These are phyloP conservation scores for Phenacoccus solenopsis DNA, from an alignment of 1,140 invertebrate species.

Conservation along the genomic window DNA sequence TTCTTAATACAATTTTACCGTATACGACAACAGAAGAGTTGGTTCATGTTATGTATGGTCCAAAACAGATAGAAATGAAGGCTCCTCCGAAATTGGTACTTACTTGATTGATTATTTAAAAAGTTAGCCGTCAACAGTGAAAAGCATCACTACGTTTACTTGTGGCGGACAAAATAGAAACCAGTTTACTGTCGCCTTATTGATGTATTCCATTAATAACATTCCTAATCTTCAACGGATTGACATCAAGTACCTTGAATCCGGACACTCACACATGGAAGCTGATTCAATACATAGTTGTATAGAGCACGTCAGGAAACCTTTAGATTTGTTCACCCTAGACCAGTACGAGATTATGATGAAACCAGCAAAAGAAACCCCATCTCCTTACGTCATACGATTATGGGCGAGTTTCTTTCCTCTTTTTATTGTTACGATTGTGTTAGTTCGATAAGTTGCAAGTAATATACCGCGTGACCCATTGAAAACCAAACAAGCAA, in stretches of 20 bases:
- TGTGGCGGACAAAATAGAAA: constrained; percentile 34
- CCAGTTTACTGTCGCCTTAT: constrained; percentile 22
- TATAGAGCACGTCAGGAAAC: no score
- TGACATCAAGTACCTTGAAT: constrained; percentile 12
- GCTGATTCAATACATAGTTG: constrained; percentile 23
- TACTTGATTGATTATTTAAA: constrained; percentile 23
- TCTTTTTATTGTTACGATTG: no score
- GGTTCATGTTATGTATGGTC: constrained; percentile 24
- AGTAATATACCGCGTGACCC: no score
- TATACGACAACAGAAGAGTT: constrained; percentile 21
- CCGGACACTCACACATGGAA: constrained; percentile 22
- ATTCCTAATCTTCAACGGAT: neutral
- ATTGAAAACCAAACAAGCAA: no score
- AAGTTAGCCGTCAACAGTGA: constrained; percentile 22
- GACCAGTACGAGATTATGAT: no score
- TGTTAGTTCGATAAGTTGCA: no score
- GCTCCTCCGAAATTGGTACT: constrained; percentile 25
- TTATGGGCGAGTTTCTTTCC: no score
- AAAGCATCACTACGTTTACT: constrained; percentile 28
- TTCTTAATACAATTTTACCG: constrained; percentile 28
- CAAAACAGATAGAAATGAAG: constrained; percentile 26
- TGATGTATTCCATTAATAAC: constrained; percentile 15
- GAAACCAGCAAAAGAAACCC: no score
- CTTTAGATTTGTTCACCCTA: no score
- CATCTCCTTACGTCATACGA: no score